Evolutionary conservation across 92 coral and sea anemone genomes (phyloP), one percentile per base, ranked within the genome.

Genomic region (Epizoanthus scotinus): DNA sequence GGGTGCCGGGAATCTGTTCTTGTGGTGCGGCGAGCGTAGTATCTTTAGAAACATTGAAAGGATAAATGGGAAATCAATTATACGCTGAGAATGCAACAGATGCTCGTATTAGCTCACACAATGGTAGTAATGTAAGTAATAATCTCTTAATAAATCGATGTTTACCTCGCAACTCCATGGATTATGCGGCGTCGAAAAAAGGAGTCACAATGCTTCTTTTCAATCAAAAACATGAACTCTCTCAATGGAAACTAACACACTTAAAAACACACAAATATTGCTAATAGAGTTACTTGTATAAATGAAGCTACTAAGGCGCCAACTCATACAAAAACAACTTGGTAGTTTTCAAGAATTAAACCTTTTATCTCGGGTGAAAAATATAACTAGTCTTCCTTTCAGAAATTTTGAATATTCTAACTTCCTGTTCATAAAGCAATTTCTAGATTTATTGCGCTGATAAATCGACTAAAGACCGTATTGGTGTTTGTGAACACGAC

Each of bases 31-130:
- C 82, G 78, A 77, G 84, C 77, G 77, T 67, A 83, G 79, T 86
- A 89, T 90, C 84, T 91, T 78, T 78, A 63, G 81, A 82, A 90
- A 84, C 89, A 86, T 78, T 67, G 83, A 79, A 65, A 79, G 86
- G 85, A 85, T 89, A 90, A 93, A 93, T 87, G 92, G 83, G 90
- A 93, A 90, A 90, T 87, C 94, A 86, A 93, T 93, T 90, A 93
- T 78, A 81, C 72, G 87, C 87, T 93, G 97, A 91, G 97, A 93
- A 93, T 62, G 26, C 65, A 63, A 78, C 97, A 93, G 97, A 93
- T 93, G 97, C 86, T 67, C 55, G 70, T 54, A 77, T 90, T 87
- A 74, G 77, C 79, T 25, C 60, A 78, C 70, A 87, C 94, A 90
- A 87, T 82, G 71, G 78, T 79, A 79, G 83, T 85, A 87, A 90